Evolutionary conservation across 2,797 vertebrate genomes (phyloP).

Genomic region (Rallus crepitans): DNA sequence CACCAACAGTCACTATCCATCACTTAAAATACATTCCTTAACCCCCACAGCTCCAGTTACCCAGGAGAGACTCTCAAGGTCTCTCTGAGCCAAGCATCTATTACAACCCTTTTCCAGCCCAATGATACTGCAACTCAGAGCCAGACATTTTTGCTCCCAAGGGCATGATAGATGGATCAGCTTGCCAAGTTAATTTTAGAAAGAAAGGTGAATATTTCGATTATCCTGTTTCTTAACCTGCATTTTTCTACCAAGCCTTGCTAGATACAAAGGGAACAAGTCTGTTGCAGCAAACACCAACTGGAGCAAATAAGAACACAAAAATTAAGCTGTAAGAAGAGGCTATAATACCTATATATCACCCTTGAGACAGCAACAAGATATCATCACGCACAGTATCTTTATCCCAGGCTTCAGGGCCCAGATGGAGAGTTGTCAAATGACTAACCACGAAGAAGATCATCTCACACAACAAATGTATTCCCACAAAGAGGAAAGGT

Average conservation of each 20-base stretch:
- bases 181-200: slow-evolving; percentile 18
- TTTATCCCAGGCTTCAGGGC: neutral
- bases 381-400: neutral
- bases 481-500: neutral
- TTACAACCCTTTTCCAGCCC: neutral
- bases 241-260: neutral
- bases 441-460: neutral
- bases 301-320: neutral
- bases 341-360: neutral
- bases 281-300: neutral
- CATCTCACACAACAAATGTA: neutral
- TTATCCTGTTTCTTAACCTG: neutral
- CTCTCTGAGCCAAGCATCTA: neutral
- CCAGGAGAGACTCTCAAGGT: neutral
- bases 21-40: neutral
- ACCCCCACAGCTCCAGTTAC: neutral
- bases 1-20: neutral
- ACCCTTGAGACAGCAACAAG: neutral
- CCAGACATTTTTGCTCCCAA: neutral
- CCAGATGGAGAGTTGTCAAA: neutral
- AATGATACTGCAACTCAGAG: neutral
- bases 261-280: neutral
- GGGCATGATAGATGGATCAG: neutral
- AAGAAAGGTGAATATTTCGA: neutral
- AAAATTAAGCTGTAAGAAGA: neutral